A percentile compares a stretch with the other conserved stretches of the same genome.
phyloP scores from a whole-genome alignment of 2,113 vertebrate genomes.

The Quiscalus mexicanus region DNA sequence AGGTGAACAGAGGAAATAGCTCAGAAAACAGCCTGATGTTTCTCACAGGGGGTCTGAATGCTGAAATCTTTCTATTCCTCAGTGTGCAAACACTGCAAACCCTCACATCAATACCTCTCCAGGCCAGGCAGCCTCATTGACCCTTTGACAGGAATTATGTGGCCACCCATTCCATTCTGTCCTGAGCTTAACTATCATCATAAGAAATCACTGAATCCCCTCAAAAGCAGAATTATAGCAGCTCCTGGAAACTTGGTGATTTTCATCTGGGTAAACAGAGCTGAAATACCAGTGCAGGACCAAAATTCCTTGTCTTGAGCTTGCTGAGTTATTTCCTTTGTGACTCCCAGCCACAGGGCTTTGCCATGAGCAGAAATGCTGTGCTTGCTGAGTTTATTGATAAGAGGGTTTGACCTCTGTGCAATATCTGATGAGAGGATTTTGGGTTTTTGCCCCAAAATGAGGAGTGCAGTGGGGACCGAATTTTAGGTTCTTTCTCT shows the following conservation, averaged over 20 bases:
- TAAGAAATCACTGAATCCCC: not conserved
- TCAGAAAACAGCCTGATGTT: not conserved
- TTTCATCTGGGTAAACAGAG: not conserved
- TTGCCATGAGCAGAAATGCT: not conserved
- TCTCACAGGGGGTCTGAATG: not conserved
- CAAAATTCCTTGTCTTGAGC: not conserved
- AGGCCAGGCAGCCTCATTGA: not conserved
- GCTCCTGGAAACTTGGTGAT: not conserved
- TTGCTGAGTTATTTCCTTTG: not conserved
- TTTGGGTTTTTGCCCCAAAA: not conserved
- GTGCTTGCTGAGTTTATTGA: not conserved
- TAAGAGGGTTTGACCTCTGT: not conserved
- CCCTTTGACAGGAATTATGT: not conserved
- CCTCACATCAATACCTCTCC: not conserved
- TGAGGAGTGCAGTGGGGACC: rapidly evolving
- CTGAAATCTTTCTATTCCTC: not conserved
- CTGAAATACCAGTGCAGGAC: not conserved
- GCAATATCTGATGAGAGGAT: not conserved
- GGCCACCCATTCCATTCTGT: not conserved
- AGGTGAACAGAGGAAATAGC: not conserved
- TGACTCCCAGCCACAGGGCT: no score
- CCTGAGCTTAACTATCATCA: not conserved
- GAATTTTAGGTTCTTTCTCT: not conserved
- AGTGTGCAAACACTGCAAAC: not conserved
- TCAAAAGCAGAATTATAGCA: not conserved